phyloP scores from a whole-genome alignment of 2,888 invertebrate species.

The Hirtodrosophila trivittata region DNA sequence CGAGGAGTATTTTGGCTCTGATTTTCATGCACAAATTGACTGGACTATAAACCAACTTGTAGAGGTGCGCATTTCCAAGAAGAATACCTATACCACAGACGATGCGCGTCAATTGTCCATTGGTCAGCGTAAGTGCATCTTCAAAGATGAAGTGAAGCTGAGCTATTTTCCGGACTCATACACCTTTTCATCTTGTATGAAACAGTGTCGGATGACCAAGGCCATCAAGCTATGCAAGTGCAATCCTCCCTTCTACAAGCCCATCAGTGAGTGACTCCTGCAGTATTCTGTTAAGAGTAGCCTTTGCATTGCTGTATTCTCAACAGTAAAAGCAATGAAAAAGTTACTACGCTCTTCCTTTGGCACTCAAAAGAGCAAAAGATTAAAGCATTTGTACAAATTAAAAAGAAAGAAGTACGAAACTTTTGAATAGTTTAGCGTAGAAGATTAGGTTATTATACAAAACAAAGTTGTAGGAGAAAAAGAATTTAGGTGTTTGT shows the following conservation, averaged over 20 bases:
- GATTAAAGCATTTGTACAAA: no score
- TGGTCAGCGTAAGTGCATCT: slow-evolving; percentile 89
- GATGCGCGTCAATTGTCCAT: slow-evolving; percentile 89
- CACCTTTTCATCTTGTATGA: slow-evolving; percentile 90
- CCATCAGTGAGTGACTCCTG: slow-evolving; percentile 85
- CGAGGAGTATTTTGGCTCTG: slow-evolving; percentile 89
- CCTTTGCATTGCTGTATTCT: no score
- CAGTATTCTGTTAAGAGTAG: no score
- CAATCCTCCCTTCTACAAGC: slow-evolving; percentile 89
- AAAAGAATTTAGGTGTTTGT: no score
- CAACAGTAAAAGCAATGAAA: no score
- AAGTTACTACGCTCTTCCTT: no score
- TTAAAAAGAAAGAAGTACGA: no score
- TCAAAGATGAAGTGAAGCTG: slow-evolving; percentile 87
- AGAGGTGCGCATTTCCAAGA: slow-evolving; percentile 86
- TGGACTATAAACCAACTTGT: slow-evolving; percentile 86
- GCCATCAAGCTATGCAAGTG: slow-evolving; percentile 88
- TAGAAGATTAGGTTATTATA: no score
- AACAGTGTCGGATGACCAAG: slow-evolving; percentile 89
- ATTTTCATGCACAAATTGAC: slow-evolving; percentile 88
- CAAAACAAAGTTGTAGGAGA: no score
- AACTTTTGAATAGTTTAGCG: no score
- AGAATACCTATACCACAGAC: slow-evolving; percentile 90
- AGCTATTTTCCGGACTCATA: slow-evolving; percentile 86
- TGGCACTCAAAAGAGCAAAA: no score